phyloP scores from a whole-genome alignment of 2,888 invertebrate genomes.

The Clistopyga incitator region DNA sequence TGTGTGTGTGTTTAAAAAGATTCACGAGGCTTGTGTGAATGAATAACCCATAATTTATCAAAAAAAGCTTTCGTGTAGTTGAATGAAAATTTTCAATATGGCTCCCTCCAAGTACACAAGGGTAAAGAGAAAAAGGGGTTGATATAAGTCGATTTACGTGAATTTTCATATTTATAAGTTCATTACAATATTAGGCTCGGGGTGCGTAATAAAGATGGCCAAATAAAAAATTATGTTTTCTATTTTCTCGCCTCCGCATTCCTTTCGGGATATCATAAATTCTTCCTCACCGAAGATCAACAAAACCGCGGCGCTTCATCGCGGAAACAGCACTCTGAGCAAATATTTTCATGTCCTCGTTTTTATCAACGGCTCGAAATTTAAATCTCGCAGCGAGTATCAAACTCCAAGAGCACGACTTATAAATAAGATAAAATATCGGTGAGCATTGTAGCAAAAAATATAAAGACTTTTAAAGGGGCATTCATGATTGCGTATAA shows the following conservation, averaged over 20 bases:
- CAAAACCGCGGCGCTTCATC: not conserved
- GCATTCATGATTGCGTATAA: conserved; percentile 12
- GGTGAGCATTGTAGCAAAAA: not conserved
- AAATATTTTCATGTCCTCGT: not conserved
- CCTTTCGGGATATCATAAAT: not conserved
- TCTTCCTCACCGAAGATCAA: not conserved
- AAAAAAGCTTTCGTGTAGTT: not conserved
- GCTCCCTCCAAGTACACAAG: not conserved
- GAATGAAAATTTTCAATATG: conserved; percentile 8
- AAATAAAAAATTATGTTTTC: conserved; percentile 17
- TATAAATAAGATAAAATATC: not conserved
- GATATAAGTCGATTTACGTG: not conserved
- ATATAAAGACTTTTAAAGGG: conserved; percentile 3
- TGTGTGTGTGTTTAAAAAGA: not conserved
- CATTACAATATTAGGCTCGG: conserved; percentile 1
- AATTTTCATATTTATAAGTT: conserved; percentile 33
- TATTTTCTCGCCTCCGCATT: not conserved
- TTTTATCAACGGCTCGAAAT: not conserved
- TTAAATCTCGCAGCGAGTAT: not conserved
- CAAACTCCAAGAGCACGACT: not conserved
- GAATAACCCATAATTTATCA: conserved; percentile 10
- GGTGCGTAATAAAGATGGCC: not conserved
- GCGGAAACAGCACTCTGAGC: not conserved
- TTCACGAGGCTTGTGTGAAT: not conserved
- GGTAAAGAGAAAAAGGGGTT: not conserved